Conservation (phyloP, 2,797 vertebrate genomes). For the Phalloptychus januarius region DNA sequence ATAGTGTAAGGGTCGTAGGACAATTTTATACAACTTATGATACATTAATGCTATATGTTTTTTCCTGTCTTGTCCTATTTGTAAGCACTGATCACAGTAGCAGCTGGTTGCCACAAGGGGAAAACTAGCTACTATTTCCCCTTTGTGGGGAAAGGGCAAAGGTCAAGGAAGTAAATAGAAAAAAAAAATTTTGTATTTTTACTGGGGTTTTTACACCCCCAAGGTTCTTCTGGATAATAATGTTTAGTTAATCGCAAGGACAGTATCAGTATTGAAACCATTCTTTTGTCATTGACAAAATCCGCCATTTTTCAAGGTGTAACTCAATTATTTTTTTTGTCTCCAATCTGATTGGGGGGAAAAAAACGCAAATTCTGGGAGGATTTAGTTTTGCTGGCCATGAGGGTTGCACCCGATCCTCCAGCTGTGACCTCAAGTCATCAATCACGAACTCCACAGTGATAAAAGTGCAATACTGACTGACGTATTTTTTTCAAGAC, state of each 20-base stretch:
- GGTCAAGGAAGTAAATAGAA: constrained; percentile 38
- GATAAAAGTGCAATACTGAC: constrained; percentile 12
- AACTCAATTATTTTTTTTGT: constrained; percentile 33
- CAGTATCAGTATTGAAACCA: constrained; percentile 28
- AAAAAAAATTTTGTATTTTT: constrained; percentile 10
- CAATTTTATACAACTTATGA: constrained; percentile 25
- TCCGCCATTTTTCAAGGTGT: constrained; percentile 55
- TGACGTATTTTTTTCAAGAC: background rate
- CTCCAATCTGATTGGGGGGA: constrained; percentile 20
- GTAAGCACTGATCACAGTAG: constrained; percentile 30
- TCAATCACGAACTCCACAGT: background rate
- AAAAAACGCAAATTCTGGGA: constrained; percentile 31
- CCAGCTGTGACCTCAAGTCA: constrained; percentile 48
- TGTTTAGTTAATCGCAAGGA: constrained; percentile 29
- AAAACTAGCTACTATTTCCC: no score
- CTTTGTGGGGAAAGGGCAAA: constrained; percentile 18
- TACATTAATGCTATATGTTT: constrained; percentile 7
- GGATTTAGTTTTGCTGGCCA: constrained; percentile 40
- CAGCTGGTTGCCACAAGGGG: constrained; percentile 25
- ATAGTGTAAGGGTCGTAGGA: background rate
- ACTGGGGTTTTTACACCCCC: constrained; percentile 21
- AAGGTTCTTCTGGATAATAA: constrained; percentile 38
- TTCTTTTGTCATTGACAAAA: constrained; percentile 23
- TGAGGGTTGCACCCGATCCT: constrained; percentile 29
- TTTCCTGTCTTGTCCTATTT: constrained; percentile 26